Evolutionary conservation across 1,140 invertebrate species (phyloP), one percentile per base, ranked within the genome.

Genomic region (Solen grandis): DNA sequence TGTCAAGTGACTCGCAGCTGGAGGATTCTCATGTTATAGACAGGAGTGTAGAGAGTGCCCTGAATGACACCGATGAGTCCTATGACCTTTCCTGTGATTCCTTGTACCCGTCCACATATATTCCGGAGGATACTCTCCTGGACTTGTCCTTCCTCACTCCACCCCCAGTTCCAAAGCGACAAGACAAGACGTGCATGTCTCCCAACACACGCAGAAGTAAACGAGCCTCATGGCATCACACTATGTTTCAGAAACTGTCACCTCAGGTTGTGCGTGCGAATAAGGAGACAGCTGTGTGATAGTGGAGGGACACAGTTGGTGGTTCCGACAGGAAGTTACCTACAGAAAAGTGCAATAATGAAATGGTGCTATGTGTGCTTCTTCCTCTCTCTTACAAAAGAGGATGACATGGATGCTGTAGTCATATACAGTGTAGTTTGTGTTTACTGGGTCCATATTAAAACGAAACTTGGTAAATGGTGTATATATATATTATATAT

Each of bases 141-240:
- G 75, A 78, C 35, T n/a, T 60, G 75, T 57, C 75, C 27, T 78
- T 78, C 36, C 75, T 78, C 25, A 78, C 75, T 0, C 75, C 75
- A 5, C 75, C 75, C 33, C 46, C 75, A 54, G 75, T 57, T 3
- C 75, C 52, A 25, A 78, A 69, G 54, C 55, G 63, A 68, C 62
- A 65, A 54, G 77, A 80, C 22, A 46, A 59, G 29, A 36, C 29
- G 52, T 70, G 55, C 55, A 72, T 73, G 69, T 80, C 77, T 31
- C 77, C 77, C 0, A 73, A 72, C 68, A 80, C 66, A 2, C 38
- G 69, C 29, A 16, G 77, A 54, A 73, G 69, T 50, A 80, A 80
- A 50, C 62, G 77, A 27, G 77, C 77, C 14, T 80, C 77, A 2
- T 80, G 77, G 77, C 77, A 80, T 72, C 77, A 80, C 27, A 80